Conservation (phyloP, 2,797 vertebrate species). For the Sternotherus odoratus region DNA sequence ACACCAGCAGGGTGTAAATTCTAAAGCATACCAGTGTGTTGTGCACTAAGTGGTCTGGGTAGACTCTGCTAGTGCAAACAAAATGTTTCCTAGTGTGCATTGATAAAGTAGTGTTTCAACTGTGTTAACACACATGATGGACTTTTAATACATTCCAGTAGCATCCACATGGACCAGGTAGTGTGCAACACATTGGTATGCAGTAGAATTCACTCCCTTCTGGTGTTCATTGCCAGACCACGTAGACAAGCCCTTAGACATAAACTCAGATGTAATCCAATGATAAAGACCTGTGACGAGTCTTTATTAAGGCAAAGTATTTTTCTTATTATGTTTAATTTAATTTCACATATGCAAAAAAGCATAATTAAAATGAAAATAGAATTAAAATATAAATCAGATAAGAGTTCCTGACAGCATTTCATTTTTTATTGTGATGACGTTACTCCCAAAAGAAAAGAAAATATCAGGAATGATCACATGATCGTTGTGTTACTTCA, state of each 20-base stretch:
- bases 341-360: slow-evolving; percentile 7
- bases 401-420: background rate
- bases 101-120: background rate
- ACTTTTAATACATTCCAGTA: background rate
- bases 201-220: background rate
- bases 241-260: background rate
- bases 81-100: background rate
- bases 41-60: background rate
- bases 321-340: background rate
- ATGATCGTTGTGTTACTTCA: background rate
- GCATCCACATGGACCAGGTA: background rate
- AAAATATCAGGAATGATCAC: background rate
- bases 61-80: background rate
- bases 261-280: background rate
- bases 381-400: background rate
- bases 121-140: background rate
- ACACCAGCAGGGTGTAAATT: background rate
- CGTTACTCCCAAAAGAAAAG: background rate
- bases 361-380: background rate
- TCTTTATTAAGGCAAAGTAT: background rate
- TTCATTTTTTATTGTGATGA: background rate
- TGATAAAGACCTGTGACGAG: background rate
- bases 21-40: background rate
- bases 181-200: background rate
- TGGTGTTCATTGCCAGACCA: background rate